These are phyloP conservation scores for Plotosus lineatus DNA, from an alignment of 2,113 vertebrate genomes.

Conservation along the genomic window DNA sequence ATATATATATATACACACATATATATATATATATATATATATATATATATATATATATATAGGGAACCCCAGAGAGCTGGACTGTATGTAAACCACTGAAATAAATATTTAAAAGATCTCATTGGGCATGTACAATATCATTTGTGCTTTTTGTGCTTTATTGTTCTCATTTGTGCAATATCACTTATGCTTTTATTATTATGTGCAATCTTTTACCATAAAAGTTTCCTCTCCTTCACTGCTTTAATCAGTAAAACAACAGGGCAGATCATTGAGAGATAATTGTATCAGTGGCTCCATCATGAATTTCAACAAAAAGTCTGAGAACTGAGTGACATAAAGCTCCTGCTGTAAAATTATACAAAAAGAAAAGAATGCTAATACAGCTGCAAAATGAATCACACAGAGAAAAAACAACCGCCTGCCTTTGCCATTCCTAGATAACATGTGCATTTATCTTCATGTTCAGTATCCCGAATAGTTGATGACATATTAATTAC, in stretches of 20 bases:
- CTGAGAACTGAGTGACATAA: not conserved
- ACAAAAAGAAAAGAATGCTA: not conserved
- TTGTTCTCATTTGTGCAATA: not conserved
- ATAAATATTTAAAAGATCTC: not conserved
- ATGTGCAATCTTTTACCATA: not conserved
- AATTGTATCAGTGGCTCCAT: not conserved
- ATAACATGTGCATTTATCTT: conserved; percentile 1
- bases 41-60: no score
- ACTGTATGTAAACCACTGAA: not conserved
- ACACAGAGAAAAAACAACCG: not conserved
- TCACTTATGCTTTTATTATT: no score
- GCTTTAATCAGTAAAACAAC: not conserved
- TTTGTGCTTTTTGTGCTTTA: no score
- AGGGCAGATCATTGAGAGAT: no score
- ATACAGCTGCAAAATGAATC: not conserved
- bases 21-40: no score
- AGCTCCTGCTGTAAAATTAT: not conserved
- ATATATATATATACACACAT: no score
- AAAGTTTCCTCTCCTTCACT: not conserved
- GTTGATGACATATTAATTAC: not conserved
- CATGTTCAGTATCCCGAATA: not conserved
- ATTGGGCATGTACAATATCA: not conserved
- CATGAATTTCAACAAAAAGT: not conserved
- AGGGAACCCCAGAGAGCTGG: not conserved
- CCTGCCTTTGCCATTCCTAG: not conserved